Evolutionary conservation across 1,140 invertebrate species (phyloP), one percentile per base, ranked within the genome.

Genomic region (Apis florea): DNA sequence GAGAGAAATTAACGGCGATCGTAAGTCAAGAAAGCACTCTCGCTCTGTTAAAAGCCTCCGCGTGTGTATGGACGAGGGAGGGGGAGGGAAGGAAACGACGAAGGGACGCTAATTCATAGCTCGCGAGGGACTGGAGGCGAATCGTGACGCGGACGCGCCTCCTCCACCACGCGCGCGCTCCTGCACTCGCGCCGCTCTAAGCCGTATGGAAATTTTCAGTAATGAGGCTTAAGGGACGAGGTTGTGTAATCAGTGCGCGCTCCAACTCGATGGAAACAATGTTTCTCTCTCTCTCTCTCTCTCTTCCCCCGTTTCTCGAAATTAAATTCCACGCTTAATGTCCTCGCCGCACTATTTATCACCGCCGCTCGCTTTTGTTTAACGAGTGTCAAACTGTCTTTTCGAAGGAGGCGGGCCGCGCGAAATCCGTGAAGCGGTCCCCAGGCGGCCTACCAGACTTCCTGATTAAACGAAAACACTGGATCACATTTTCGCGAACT

Each of bases 21-120:
- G 85, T 88, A 89, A 88, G 87, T 89, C 89, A 85, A 85, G 83
- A 64, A 81, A 89, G 84, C 88, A 85, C 85, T 87, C 83, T 61
- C 77, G 82, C 61, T 70, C 58, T 59, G 49, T 84, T 89, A 87
- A 88, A 88, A 88, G 86, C 83, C 40, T 31, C 59, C 68, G n/a
- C 40, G 64, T 31, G 53, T 72, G 31, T 26, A 13, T 17, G 54
- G 31, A 40, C 11, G n/a, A 58, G n/a, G n/a, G 13, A 15, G 26
- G 54, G 26, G 54, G 66, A 69, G 53, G 51, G 84, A 87, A 82
- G 81, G 87, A 74, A 84, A 81, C 68, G 83, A 73, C 66, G 13
- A 61, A 40, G 78, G 64, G 51, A 49, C 73, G 72, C 63, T 87
- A 87, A 87, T 86, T 85, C 79, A 78, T 85, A 79, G 72, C 84